These are phyloP conservation scores for Anseranas semipalmata DNA, from an alignment of 2,113 vertebrate species.

Conservation along the genomic window DNA sequence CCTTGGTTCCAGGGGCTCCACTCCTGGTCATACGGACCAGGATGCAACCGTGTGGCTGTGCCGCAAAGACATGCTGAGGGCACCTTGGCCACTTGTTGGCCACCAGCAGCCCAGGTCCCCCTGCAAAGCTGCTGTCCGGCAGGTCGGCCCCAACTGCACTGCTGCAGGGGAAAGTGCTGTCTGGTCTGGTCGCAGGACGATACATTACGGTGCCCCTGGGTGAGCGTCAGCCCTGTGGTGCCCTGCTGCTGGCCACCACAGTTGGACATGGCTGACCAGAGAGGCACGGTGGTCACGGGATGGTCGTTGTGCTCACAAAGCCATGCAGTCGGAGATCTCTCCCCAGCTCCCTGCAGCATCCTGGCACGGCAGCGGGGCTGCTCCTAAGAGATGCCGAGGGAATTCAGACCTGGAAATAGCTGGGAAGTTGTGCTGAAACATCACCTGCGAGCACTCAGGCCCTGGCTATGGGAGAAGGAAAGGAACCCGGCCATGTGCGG, in stretches of 20 bases:
- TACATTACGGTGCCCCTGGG: not conserved
- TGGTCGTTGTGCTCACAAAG: not conserved
- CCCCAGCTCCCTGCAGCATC: no score
- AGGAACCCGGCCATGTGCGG: not conserved
- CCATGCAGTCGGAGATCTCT: not conserved
- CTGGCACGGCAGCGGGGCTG: no score
- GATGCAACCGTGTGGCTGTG: no score
- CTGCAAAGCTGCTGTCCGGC: not conserved
- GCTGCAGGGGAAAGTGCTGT: not conserved
- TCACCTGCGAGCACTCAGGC: not conserved
- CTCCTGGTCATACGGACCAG: no score
- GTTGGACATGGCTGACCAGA: not conserved
- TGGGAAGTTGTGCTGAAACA: not conserved
- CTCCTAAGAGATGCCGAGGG: no score
- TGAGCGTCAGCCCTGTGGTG: not conserved
- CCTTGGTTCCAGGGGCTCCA: no score
- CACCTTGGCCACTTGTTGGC: fast-evolving
- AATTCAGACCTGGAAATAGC: no score
- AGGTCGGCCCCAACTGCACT: not conserved
- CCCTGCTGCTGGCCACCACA: not conserved
- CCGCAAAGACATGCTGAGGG: not conserved
- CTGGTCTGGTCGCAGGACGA: not conserved
- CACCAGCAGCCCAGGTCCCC: not conserved
- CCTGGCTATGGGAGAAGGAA: no score
- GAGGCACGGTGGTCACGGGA: fast-evolving